Base-by-base conservation (phyloP, 2,113 vertebrate species). In the Edolisoma coerulescens region DNA sequence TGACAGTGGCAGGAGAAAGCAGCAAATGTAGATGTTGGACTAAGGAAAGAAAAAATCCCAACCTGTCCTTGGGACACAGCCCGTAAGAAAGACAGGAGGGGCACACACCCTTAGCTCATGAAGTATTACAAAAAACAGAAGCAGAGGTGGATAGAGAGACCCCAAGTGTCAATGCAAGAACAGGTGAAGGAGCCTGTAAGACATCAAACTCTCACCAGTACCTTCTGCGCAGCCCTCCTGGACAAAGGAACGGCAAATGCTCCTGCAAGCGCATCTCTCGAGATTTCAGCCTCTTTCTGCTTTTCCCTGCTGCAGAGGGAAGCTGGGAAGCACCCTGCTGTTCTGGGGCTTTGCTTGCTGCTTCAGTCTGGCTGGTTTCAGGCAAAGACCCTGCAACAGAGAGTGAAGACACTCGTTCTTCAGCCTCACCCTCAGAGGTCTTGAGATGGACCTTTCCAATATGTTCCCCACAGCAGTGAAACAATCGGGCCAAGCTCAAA, bases 241-340 rank as follows among this genome's bases (percentile, higher is more conserved):
- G 42, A 75, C 71, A 64, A 56, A 76, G 79, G 61, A 84, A 71
- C 1, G 92, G 84, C 49, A 90, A 52, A 64, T 7, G 78, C 12
- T 96, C 79, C 81, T 91, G 91, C 75, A 93, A 67, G 68, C 5
- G 53, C 74, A 54, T 16, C 70, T 96, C 94, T 41, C 2, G 89
- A 65, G 94, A 95, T 60, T 96, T 97, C 64, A 96, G 89, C 82
- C 91, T 96, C 79, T 97, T 98, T 14, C 96, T 97, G 88, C 88
- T 95, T 23, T 75, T 96, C 56, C 79, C 47, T 53, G 79, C 37
- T 49, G 84, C 67, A 50, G 82, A 83, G 70, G 68, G 16, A 10
- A 95, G 71, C 64, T 87, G 93, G 65, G 91, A 77, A 69, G 73
- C 35, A 27, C 27, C 9, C 11, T 71, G 91, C 16, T 39, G 41